phyloP scores from a whole-genome alignment of 2,797 vertebrate genomes.

The Enteromius paludinosus region DNA sequence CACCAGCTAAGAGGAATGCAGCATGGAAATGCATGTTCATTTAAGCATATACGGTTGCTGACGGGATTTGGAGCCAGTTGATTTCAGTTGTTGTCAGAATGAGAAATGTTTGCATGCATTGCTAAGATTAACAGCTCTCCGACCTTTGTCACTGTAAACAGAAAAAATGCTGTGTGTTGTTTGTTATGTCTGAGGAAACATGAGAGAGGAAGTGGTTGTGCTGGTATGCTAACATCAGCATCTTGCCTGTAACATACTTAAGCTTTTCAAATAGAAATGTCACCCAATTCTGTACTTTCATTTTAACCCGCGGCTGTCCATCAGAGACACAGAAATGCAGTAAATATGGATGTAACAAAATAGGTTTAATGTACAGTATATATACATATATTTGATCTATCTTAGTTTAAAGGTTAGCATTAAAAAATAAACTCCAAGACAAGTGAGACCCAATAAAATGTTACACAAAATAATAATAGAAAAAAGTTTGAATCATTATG shows the following conservation, averaged over 20 bases:
- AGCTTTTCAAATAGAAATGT: slow-evolving; percentile 19
- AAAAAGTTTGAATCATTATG: neutral
- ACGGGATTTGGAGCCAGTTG: slow-evolving; percentile 2
- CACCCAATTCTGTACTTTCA: neutral
- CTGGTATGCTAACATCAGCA: slow-evolving; percentile 34
- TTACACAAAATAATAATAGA: neutral
- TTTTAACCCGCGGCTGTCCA: neutral
- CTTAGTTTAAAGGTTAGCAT: neutral
- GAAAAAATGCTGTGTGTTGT: slow-evolving; percentile 19
- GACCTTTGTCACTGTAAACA: slow-evolving; percentile 10
- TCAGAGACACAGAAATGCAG: neutral
- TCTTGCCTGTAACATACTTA: neutral
- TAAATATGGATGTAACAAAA: neutral
- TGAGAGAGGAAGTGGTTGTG: slow-evolving; percentile 23
- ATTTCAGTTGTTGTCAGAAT: slow-evolving; percentile 29
- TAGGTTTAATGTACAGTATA: neutral
- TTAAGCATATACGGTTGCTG: neutral
- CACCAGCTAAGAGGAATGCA: neutral
- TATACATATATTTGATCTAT: neutral
- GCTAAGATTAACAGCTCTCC: slow-evolving; percentile 14
- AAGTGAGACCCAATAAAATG: neutral
- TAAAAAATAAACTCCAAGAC: neutral
- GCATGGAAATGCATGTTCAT: neutral
- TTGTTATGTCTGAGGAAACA: slow-evolving; percentile 32
- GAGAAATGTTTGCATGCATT: slow-evolving; percentile 26